Conservation (phyloP, 92 coral and sea anemone species). For the Metridium senile region DNA sequence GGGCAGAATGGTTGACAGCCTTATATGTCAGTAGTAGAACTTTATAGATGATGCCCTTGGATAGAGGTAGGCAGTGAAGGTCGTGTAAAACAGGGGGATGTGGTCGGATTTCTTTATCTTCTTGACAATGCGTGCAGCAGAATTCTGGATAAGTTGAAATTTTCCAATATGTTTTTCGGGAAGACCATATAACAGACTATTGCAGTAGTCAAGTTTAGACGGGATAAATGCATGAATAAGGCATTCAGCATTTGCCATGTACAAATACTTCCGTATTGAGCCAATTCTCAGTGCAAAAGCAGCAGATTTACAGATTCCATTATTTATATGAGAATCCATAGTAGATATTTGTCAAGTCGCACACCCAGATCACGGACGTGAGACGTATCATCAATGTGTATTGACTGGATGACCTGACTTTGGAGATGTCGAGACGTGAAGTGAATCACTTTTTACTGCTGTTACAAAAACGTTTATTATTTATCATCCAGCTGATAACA, state of each 20-base stretch:
- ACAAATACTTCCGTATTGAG: constrained; percentile 2
- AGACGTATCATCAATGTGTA: not conserved
- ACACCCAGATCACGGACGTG: constrained; percentile 23
- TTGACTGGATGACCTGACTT: not conserved
- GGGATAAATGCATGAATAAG: constrained; percentile 28
- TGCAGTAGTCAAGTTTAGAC: constrained; percentile 27
- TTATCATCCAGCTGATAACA: not conserved
- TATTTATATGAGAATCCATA: constrained; percentile 6
- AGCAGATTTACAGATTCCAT: constrained; percentile 18
- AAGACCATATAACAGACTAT: constrained; percentile 13
- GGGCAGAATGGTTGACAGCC: not conserved
- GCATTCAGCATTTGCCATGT: constrained; percentile 1
- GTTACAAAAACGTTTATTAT: not conserved
- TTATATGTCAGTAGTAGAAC: constrained; percentile 12
- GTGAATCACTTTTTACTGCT: constrained; percentile 3
- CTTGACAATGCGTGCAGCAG: constrained; percentile 26
- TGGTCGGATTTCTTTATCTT: constrained; percentile 29
- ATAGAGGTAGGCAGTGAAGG: constrained; percentile 28
- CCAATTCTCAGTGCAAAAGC: constrained; percentile 18
- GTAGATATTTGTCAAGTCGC: constrained; percentile 5
- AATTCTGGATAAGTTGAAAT: constrained; percentile 11
- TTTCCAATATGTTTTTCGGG: constrained; percentile 6
- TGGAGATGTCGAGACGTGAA: constrained; percentile 4
- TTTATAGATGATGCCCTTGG: constrained; percentile 15
- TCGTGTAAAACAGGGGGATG: constrained; percentile 21